Conservation (phyloP, 2,113 vertebrate species). For the Corythornis vintsioides region DNA sequence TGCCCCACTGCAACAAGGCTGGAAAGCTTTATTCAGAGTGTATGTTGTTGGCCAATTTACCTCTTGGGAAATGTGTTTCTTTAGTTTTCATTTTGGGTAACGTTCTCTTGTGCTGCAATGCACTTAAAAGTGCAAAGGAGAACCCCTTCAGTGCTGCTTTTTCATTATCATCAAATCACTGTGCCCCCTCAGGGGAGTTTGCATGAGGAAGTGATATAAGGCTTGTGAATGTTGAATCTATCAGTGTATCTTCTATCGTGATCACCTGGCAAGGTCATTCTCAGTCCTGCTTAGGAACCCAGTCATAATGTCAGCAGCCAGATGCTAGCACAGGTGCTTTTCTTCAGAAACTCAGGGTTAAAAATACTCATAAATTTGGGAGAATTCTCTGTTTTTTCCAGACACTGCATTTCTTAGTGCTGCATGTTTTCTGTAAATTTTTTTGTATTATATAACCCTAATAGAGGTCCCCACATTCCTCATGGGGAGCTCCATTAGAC, state of each 20-base stretch:
- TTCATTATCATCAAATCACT: not conserved
- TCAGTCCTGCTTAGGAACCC: not conserved
- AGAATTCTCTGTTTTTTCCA: not conserved
- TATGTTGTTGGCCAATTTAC: not conserved
- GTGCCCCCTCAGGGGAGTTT: not conserved
- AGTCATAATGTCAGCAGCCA: not conserved
- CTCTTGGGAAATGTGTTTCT: not conserved
- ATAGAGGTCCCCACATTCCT: not conserved
- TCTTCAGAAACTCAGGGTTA: not conserved
- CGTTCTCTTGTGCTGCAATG: not conserved
- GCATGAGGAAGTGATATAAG: not conserved
- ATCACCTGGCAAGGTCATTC: not conserved
- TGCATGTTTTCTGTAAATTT: not conserved
- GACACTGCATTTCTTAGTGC: not conserved
- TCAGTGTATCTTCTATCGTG: not conserved
- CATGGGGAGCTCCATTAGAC: not conserved
- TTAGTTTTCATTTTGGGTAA: not conserved
- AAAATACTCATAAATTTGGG: not conserved
- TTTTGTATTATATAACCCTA: not conserved
- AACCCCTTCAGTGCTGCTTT: not conserved
- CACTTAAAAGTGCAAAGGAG: not conserved
- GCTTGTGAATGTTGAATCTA: not conserved
- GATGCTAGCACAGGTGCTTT: not conserved
- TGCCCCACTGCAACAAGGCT: not conserved
- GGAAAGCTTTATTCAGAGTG: not conserved